These are phyloP conservation scores for Vipera ursinii DNA, from an alignment of 2,797 vertebrate genomes.

Conservation along the genomic window DNA sequence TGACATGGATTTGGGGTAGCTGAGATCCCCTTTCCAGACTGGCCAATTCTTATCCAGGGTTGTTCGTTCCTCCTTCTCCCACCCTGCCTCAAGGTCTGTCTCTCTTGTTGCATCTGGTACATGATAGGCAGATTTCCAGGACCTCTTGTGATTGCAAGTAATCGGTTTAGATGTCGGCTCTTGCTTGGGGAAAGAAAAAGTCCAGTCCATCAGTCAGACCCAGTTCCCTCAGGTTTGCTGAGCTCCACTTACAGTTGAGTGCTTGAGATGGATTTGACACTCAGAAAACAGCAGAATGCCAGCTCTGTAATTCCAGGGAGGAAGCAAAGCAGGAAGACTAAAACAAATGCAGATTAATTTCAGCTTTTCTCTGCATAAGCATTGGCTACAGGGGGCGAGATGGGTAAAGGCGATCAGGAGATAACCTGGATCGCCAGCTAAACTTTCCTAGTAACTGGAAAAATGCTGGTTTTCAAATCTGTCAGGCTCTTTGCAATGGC, in stretches of 20 bases:
- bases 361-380: rapidly evolving
- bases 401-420: rapidly evolving
- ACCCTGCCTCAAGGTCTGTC: no score
- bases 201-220: not conserved
- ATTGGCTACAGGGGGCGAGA: rapidly evolving
- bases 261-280: not conserved
- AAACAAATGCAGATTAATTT: slow-evolving; percentile 6
- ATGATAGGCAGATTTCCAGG: not conserved
- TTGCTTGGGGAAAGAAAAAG: rapidly evolving
- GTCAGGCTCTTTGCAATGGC: not conserved
- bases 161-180: not conserved
- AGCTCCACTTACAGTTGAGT: not conserved
- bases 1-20: not conserved
- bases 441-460: not conserved
- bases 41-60: not conserved
- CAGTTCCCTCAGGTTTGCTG: not conserved
- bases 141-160: not conserved
- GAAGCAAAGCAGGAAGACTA: slow-evolving; percentile 29
- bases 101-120: not conserved
- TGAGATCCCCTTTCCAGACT: not conserved
- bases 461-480: not conserved
- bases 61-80: not conserved
- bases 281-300: slow-evolving; percentile 18
- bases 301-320: not conserved
- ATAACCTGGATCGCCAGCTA: not conserved